phyloP scores from a whole-genome alignment of 2,113 vertebrate species.

The Condylura cristata region DNA sequence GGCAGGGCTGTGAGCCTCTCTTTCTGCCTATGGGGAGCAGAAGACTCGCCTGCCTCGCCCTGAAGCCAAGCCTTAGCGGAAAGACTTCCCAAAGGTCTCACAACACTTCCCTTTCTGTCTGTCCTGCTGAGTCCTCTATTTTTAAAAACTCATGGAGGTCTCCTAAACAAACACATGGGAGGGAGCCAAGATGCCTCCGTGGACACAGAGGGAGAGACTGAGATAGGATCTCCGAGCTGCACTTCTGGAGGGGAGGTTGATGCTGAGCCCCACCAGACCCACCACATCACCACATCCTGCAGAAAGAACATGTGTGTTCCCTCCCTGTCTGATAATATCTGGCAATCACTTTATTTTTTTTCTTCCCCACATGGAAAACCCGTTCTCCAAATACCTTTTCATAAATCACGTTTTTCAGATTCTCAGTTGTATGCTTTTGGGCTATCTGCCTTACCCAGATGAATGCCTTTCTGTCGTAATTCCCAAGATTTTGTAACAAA shows the following conservation, averaged over 20 bases:
- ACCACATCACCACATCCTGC: too few species aligned
- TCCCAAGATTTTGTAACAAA: not conserved
- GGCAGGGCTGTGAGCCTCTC: too few species aligned
- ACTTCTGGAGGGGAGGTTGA: too few species aligned
- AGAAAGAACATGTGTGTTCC: not conserved
- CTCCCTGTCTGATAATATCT: not conserved
- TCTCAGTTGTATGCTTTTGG: not conserved
- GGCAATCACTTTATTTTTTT: not conserved
- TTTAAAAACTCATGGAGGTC: not conserved
- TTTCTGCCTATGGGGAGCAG: too few species aligned
- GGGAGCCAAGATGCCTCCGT: not conserved
- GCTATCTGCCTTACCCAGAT: not conserved
- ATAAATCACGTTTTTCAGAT: not conserved
- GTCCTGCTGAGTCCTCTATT: not conserved
- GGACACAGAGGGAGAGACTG: not conserved
- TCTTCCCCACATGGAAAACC: too few species aligned
- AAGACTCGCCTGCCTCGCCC: too few species aligned
- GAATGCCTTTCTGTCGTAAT: not conserved
- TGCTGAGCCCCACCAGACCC: rapidly evolving
- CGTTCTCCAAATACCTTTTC: too few species aligned
- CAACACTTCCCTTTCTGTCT: not conserved
- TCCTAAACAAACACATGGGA: not conserved
- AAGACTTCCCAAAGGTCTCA: not conserved
- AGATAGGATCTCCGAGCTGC: not conserved
- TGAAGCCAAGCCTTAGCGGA: not conserved